Conservation (phyloP, 2,888 invertebrate species). For the Crioceris asparagi region DNA sequence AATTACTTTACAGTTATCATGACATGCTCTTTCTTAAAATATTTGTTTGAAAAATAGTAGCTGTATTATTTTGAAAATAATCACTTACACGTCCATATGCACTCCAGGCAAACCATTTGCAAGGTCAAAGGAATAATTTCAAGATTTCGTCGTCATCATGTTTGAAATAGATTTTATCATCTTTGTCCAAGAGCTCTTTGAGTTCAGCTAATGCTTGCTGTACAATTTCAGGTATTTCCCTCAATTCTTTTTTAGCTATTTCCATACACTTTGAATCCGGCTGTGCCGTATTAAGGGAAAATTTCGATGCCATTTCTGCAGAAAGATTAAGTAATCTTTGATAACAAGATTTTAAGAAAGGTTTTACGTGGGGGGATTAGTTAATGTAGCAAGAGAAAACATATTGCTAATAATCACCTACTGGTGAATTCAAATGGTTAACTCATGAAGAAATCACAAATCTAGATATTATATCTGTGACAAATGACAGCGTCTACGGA, state of each 20-base stretch:
- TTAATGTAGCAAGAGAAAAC: too few relatives aligned
- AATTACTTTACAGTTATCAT: too few relatives aligned
- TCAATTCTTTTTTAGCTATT: slow-evolving; percentile 52
- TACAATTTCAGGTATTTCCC: slow-evolving; percentile 61
- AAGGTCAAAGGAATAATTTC: slow-evolving; percentile 67
- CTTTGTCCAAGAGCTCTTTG: slow-evolving; percentile 50
- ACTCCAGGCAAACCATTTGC: slow-evolving; percentile 75
- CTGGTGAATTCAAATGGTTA: too few relatives aligned
- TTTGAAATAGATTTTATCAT: slow-evolving; percentile 54
- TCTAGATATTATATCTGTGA: too few relatives aligned
- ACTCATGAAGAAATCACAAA: too few relatives aligned
- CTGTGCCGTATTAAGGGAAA: slow-evolving; percentile 49
- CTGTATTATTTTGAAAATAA: neutral
- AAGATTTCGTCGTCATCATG: slow-evolving; percentile 68
- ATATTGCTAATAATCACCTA: too few relatives aligned
- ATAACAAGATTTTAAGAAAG: too few relatives aligned
- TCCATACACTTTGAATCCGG: slow-evolving; percentile 46
- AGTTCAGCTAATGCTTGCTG: slow-evolving; percentile 50
- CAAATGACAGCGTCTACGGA: too few relatives aligned
- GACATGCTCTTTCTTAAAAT: too few relatives aligned
- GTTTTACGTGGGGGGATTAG: too few relatives aligned
- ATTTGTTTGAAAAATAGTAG: too few relatives aligned
- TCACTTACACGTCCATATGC: slow-evolving; percentile 62
- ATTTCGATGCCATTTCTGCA: slow-evolving; percentile 40
- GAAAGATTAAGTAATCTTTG: too few relatives aligned